Evolutionary conservation across 2,888 invertebrate genomes (phyloP), one percentile per base, ranked within the genome.

Genomic region (Apoda limacodes): DNA sequence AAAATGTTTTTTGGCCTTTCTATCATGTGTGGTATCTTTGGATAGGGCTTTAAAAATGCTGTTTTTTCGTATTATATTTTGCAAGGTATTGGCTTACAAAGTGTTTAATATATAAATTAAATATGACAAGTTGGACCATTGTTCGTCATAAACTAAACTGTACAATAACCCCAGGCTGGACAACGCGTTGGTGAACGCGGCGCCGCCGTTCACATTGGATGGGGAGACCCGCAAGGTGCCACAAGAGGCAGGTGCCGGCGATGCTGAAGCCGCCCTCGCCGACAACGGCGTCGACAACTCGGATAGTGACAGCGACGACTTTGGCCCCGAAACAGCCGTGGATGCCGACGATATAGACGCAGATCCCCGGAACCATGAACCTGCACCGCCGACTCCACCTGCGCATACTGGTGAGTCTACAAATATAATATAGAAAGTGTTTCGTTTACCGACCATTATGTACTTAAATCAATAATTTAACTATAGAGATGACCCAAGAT

Each of bases 251-350:
- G 17, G 7, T 17, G 17, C 17, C 17, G 17, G 5, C 17, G 17
- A 5, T 7, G 17, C 7, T 14, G 25, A 22, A 20, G 45, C 48
- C 27, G 64, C 47, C 31, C 57, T 48, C 7, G 54, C 51, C 13
- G 45, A 44, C 10, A 51, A 48, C 26, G 44, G 46, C 41, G 53
- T 48, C 26, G 35, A 43, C 2, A 48, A 7, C 19, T 54, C 24
- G 66, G 72, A 82, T 50, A 84, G 83, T 44, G 85, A 86, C 47
- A 85, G 85, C 47, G 85, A 85, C 38, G 88, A 90, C 62, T 82
- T 89, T 42, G 90, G 90, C 3, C 89, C 89, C 1, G 90, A 90
- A 71, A 89, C 89, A 1, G 87, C 89, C 41, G 89, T 90, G 6
- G 90, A 90, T 60, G 83, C 86, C 43, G 84, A 84, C 51, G 7